These are phyloP conservation scores for Ciconia stormi DNA, from an alignment of 2,113 vertebrate species.

Conservation along the genomic window DNA sequence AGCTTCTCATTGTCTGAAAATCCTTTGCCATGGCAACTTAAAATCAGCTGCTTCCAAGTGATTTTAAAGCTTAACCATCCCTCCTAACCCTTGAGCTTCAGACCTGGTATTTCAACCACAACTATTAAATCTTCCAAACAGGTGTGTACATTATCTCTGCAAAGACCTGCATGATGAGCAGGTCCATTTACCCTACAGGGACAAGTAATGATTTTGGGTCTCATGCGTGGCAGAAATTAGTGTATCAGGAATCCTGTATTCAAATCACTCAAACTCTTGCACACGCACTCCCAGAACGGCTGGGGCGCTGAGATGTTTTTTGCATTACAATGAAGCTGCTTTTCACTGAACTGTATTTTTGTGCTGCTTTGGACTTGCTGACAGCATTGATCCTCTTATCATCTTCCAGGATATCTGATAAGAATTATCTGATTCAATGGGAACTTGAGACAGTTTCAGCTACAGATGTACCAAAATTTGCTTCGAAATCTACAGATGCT, in stretches of 20 bases:
- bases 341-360: not conserved
- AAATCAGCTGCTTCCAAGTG: slow-evolving; percentile 70
- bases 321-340: slow-evolving; percentile 40
- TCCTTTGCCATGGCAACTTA: slow-evolving; percentile 80
- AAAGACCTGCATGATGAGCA: slow-evolving; percentile 61
- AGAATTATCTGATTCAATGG: slow-evolving; percentile 44
- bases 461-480: slow-evolving; percentile 15
- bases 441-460: slow-evolving; percentile 50
- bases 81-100: slow-evolving; percentile 39
- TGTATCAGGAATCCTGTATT: slow-evolving; percentile 60
- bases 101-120: slow-evolving; percentile 49
- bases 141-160: slow-evolving; percentile 46
- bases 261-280: slow-evolving; percentile 39
- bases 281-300: not conserved
- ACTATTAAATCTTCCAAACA: slow-evolving; percentile 53
- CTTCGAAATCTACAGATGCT: not conserved
- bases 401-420: slow-evolving; percentile 51
- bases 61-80: slow-evolving; percentile 71
- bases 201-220: slow-evolving; percentile 15
- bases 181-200: slow-evolving; percentile 48
- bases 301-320: not conserved
- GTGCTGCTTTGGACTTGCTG: slow-evolving; percentile 18
- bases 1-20: slow-evolving; percentile 73
- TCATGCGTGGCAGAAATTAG: slow-evolving; percentile 25
- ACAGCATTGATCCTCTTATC: slow-evolving; percentile 28